Evolutionary conservation across 2,888 invertebrate species (phyloP).

Genomic region (Cordilura impudica): DNA sequence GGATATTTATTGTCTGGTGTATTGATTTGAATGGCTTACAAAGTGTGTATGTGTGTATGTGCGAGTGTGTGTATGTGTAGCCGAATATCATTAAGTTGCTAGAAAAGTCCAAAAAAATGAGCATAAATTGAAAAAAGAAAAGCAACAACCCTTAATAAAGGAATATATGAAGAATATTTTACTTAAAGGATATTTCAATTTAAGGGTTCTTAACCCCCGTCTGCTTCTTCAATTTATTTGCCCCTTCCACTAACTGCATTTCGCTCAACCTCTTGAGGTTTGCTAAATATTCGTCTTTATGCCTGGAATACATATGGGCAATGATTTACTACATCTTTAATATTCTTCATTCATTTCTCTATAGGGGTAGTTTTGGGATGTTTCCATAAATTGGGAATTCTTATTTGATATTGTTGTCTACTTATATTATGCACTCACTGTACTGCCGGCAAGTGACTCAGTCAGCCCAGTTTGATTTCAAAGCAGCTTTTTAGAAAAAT

Average conservation of each 20-base stretch:
- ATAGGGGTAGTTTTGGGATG: conserved; percentile 25
- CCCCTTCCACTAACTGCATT: not conserved
- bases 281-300: conserved; percentile 54
- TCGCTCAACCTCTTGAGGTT: conserved; percentile 59
- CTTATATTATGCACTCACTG: conserved; percentile 27
- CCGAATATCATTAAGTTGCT: not conserved
- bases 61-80: not conserved
- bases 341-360: conserved; percentile 19
- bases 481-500: conserved; percentile 30
- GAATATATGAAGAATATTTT: conserved; percentile 24
- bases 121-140: conserved; percentile 42
- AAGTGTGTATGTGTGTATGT: conserved; percentile 3
- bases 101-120: not conserved
- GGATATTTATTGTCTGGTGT: conserved; percentile 19
- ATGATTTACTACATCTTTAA: conserved; percentile 46
- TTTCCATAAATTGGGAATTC: conserved; percentile 54
- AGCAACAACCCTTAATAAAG: conserved; percentile 41
- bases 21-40: conserved; percentile 21
- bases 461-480: not conserved
- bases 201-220: conserved; percentile 5
- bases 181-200: conserved; percentile 38
- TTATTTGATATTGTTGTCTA: conserved; percentile 56
- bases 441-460: not conserved
- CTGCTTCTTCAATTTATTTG: not conserved
- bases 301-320: conserved; percentile 49